Evolutionary conservation across 2,888 invertebrate species (phyloP), one percentile per base, ranked within the genome.

Genomic region (Trissoscelio sp.): DNA sequence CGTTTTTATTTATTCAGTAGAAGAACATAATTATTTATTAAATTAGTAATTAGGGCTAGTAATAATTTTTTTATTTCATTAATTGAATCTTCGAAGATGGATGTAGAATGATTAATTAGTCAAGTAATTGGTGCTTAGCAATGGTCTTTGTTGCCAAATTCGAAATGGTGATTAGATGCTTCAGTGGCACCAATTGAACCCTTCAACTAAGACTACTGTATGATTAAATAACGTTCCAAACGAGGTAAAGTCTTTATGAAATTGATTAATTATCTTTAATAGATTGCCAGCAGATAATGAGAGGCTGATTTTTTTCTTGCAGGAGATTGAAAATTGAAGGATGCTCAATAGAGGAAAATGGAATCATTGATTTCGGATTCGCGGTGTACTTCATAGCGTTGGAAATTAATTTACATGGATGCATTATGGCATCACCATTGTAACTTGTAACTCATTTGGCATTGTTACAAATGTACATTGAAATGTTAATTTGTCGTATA

Each of bases 391-490:
- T 64, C 22, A 64, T 14, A 22, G 2, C 16, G 51, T 22, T 67
- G 12, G 42, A 42, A 55, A 53, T 42, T 42, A 46, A 53, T 67
- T 53, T 24, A 42, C 42, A 12, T 12, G 18, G 14, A 14, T 28
- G 28, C 53, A 67, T 67, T 67, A 53, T 42, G 42, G 18, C 37
- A 18, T 48, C 20, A 6, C 16, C 4, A 53, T 55, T 67, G 18
- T 22, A 53, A 69, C 3, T 46, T 57, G 57, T 44, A 20, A 69
- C 57, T 67, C 37, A 67, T 69, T 57, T 44, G 69, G 22, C 37
- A 57, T 57, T 46, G 44, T 57, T 55, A 44, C 28, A 16, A 4
- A 18, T 39, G 42, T 16, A 20, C 28, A 31, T 14, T 55, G 28
- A n/a, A 7, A 55, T 67, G 42, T 53, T 48, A 39, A 67, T 67